Conservation (phyloP, 2,113 vertebrate species). For the Lepus europaeus region DNA sequence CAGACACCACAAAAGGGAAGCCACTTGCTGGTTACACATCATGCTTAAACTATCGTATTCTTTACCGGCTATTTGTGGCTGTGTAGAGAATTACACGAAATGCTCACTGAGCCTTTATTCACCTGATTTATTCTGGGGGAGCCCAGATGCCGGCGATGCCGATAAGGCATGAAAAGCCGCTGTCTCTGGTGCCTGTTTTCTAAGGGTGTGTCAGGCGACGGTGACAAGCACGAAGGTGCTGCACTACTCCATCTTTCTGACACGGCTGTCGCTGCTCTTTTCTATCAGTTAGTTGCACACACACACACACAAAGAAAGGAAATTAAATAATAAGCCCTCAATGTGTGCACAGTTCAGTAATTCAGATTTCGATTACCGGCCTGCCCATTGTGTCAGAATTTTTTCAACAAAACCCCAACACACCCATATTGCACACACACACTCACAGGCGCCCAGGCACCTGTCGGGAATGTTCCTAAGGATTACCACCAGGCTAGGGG, state of each 20-base stretch:
- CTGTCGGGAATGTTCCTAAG: not conserved
- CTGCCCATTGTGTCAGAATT: not conserved
- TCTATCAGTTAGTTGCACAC: slow-evolving; percentile 84
- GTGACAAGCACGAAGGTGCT: slow-evolving; percentile 85
- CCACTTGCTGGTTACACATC: slow-evolving; percentile 64
- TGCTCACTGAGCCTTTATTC: slow-evolving; percentile 79
- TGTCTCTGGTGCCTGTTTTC: slow-evolving; percentile 85
- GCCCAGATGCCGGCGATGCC: slow-evolving; percentile 84
- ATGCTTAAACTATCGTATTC: slow-evolving; percentile 75
- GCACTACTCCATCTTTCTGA: slow-evolving; percentile 70
- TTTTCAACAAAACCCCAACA: not conserved
- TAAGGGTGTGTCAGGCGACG: slow-evolving; percentile 81
- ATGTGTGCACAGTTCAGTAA: not conserved
- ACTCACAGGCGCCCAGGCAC: not conserved
- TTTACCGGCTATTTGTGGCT: slow-evolving; percentile 70
- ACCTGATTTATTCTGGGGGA: slow-evolving; percentile 72
- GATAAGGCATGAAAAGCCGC: slow-evolving; percentile 84
- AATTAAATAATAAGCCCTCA: slow-evolving; percentile 70
- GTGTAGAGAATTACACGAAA: slow-evolving; percentile 81
- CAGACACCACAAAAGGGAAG: slow-evolving; percentile 73
- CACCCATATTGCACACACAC: not conserved
- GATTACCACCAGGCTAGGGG: not conserved
- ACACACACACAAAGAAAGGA: slow-evolving; percentile 78
- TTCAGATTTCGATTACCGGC: slow-evolving; percentile 20
- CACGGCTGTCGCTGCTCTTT: slow-evolving; percentile 78